These are phyloP conservation scores for Gonocerus acuteangulatus DNA, from an alignment of 2,888 invertebrate genomes.

Conservation along the genomic window DNA sequence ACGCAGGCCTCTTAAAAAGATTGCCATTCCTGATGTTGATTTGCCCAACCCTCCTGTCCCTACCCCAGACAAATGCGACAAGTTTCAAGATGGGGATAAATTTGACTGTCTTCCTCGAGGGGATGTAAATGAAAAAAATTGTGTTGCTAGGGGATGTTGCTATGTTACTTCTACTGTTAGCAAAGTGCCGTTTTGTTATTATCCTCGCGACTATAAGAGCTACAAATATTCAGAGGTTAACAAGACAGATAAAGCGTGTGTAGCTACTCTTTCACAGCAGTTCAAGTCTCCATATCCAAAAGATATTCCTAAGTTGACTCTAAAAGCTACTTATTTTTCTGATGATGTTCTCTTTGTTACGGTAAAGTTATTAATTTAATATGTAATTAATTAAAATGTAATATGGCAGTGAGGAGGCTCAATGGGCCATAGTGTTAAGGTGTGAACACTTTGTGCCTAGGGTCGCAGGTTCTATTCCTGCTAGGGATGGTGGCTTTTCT, in stretches of 20 bases:
- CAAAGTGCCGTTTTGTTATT: conserved; percentile 64
- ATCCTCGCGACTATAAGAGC: conserved; percentile 57
- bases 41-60: conserved; percentile 25
- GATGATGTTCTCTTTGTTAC: conserved; percentile 6
- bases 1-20: not conserved
- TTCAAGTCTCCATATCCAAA: conserved; percentile 56
- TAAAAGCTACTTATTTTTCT: conserved; percentile 8
- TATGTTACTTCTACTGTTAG: conserved; percentile 32
- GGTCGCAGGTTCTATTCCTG: too few relatives aligned
- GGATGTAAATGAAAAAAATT: conserved; percentile 32
- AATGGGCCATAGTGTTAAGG: too few relatives aligned
- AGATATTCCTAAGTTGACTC: conserved; percentile 47
- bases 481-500: too few relatives aligned
- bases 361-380: not conserved
- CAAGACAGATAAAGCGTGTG: not conserved
- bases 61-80: conserved; percentile 20
- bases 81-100: conserved; percentile 33
- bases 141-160: conserved; percentile 38
- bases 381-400: too few relatives aligned
- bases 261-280: conserved; percentile 6
- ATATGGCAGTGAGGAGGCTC: too few relatives aligned
- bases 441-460: too few relatives aligned
- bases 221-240: conserved; percentile 43
- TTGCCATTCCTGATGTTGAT: not conserved
- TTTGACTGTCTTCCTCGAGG: conserved; percentile 39